Conservation (phyloP, 2,113 vertebrate species). For the Epinephelus moara region DNA sequence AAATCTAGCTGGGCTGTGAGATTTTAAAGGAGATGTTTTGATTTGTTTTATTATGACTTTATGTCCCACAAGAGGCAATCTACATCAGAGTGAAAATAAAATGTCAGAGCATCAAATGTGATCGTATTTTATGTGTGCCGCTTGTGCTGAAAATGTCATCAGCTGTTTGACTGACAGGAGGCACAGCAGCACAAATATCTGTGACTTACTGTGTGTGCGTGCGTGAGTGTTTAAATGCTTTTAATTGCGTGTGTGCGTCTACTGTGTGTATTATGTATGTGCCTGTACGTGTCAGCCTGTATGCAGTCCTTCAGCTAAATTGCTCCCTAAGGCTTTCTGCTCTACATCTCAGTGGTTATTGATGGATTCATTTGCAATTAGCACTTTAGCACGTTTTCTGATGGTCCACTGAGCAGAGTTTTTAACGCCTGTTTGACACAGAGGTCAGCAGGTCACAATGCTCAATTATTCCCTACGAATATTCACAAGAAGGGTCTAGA, state of each 20-base stretch:
- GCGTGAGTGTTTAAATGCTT: slow-evolving; percentile 12
- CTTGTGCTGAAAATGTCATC: slow-evolving; percentile 65
- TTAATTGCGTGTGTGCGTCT: background rate
- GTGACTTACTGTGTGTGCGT: background rate
- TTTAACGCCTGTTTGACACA: slow-evolving; percentile 11
- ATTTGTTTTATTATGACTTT: slow-evolving; percentile 41
- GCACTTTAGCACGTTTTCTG: background rate
- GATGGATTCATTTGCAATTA: slow-evolving; percentile 32
- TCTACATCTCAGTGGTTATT: slow-evolving; percentile 22
- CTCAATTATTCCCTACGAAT: background rate
- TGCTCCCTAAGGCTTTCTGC: background rate
- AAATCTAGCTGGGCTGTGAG: slow-evolving; percentile 5
- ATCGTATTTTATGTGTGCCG: slow-evolving; percentile 13
- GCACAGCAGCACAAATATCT: background rate
- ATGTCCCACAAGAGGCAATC: slow-evolving; percentile 25
- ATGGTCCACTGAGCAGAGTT: background rate
- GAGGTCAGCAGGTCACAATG: slow-evolving; percentile 10
- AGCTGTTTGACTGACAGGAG: slow-evolving; percentile 37
- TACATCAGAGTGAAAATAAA: slow-evolving; percentile 52
- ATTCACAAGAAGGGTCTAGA: background rate
- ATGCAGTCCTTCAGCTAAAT: slow-evolving; percentile 8
- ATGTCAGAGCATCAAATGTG: slow-evolving; percentile 64
- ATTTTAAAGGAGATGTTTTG: slow-evolving; percentile 26
- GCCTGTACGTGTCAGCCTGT: background rate
- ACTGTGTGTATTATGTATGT: background rate